Percentiles rank a stretch among this genome's conserved stretches.
These are phyloP conservation scores for Musca domestica DNA, from an alignment of 1,140 invertebrate genomes.

Conservation along the genomic window DNA sequence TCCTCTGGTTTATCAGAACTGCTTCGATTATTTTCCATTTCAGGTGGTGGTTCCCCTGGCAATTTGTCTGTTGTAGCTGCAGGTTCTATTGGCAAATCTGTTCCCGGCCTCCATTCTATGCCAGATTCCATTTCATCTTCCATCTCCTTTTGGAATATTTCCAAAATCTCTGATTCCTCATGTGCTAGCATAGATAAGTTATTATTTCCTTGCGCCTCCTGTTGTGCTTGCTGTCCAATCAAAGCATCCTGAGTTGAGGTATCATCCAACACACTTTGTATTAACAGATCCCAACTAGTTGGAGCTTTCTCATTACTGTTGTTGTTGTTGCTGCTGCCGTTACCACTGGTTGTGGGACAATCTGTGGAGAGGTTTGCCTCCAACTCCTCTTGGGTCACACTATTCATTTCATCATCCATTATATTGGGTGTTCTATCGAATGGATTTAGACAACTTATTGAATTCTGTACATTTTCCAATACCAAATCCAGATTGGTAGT, in stretches of 20 bases:
- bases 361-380: slow-evolving; percentile 13
- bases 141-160: not conserved
- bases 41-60: too few relatives aligned
- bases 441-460: not conserved
- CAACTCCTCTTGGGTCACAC: slow-evolving; percentile 12
- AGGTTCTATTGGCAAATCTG: too few relatives aligned
- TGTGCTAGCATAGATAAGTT: not conserved
- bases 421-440: slow-evolving; percentile 15
- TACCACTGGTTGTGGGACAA: not conserved
- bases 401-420: slow-evolving; percentile 14
- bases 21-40: too few relatives aligned
- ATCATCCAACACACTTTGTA: slow-evolving; percentile 13
- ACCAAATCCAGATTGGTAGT: not conserved
- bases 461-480: slow-evolving; percentile 4
- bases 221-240: not conserved
- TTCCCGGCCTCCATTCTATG: too few relatives aligned
- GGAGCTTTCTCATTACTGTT: not conserved
- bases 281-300: slow-evolving; percentile 2
- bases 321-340: not conserved
- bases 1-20: too few relatives aligned
- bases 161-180: not conserved
- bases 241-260: not conserved
- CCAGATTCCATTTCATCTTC: not conserved
- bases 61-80: too few relatives aligned
- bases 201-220: not conserved